These are phyloP conservation scores for Caenorhabditis zanzibari DNA, from an alignment of 2,888 invertebrate genomes.

Conservation along the genomic window DNA sequence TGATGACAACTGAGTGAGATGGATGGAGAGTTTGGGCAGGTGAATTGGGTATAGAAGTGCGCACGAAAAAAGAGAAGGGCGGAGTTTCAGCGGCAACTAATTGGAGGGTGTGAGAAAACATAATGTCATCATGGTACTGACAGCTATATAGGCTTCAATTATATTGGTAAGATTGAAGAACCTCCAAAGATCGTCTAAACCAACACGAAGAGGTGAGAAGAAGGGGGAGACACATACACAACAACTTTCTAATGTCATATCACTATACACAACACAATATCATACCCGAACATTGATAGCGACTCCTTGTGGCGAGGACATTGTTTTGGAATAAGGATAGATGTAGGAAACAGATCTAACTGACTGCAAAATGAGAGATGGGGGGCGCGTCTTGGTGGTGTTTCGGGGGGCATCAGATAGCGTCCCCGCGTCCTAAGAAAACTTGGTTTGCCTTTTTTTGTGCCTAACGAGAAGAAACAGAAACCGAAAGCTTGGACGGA, in stretches of 20 bases:
- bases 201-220: constrained; percentile 10
- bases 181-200: constrained; percentile 47
- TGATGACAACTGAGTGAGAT: constrained; percentile 57
- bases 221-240: constrained; percentile 7
- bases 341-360: constrained; percentile 20
- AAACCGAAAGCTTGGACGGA: constrained; percentile 20
- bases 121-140: constrained; percentile 32
- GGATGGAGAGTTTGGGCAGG: constrained; percentile 33
- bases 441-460: constrained; percentile 51
- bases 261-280: constrained; percentile 56
- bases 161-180: constrained; percentile 32
- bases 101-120: constrained; percentile 58
- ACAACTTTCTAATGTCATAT: constrained; percentile 34
- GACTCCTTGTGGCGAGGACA: constrained; percentile 60
- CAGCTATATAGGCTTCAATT: constrained; percentile 38
- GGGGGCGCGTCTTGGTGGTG: constrained; percentile 28
- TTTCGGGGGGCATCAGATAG: constrained; percentile 55
- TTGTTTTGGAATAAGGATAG: constrained; percentile 42
- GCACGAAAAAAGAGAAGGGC: constrained; percentile 24
- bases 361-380: constrained; percentile 52
- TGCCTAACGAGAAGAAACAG: constrained; percentile 41
- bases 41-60: constrained; percentile 32
- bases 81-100: constrained; percentile 46
- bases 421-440: constrained; percentile 34
- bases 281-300: constrained; percentile 66